Evolutionary conservation across 2,888 invertebrate genomes (phyloP).

Genomic region (Cyclophora albipunctata): DNA sequence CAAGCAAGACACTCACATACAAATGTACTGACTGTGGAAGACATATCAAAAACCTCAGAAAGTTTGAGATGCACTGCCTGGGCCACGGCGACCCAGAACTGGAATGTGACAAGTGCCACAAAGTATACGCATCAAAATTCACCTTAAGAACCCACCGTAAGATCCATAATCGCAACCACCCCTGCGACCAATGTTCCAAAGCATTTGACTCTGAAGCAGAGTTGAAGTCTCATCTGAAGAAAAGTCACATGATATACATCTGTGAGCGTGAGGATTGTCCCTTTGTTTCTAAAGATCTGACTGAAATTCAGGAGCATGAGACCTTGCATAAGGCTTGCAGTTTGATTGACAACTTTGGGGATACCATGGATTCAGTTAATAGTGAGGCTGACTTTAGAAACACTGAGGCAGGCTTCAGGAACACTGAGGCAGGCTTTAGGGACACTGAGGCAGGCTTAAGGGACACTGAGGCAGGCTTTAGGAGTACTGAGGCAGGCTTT

Average conservation of each 20-base stretch:
- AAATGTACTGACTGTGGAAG: slow-evolving; percentile 55
- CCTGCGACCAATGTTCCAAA: slow-evolving; percentile 44
- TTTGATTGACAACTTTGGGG: no score
- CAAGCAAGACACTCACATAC: slow-evolving; percentile 30
- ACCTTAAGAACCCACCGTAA: slow-evolving; percentile 55
- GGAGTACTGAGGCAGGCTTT: no score
- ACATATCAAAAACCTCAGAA: slow-evolving; percentile 46
- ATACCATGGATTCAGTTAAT: no score
- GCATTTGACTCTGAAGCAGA: slow-evolving; percentile 35
- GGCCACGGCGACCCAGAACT: slow-evolving; percentile 63
- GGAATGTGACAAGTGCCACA: slow-evolving; percentile 59
- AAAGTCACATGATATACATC: slow-evolving; percentile 36
- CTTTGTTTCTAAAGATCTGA: slow-evolving; percentile 25
- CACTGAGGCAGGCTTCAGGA: no score
- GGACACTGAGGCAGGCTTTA: no score
- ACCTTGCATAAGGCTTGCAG: slow-evolving; percentile 16
- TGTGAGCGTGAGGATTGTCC: slow-evolving; percentile 40
- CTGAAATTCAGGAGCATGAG: slow-evolving; percentile 32
- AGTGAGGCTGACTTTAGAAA: no score
- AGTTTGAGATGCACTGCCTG: slow-evolving; percentile 52
- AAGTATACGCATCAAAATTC: slow-evolving; percentile 64
- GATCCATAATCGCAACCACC: slow-evolving; percentile 48
- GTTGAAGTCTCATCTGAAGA: slow-evolving; percentile 37
- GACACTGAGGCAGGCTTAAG: no score
- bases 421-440: no score